Percentiles rank a stretch among this genome's conserved stretches.
These are phyloP conservation scores for Steinernema khuongi DNA, from an alignment of 1,140 invertebrate genomes.

Conservation along the genomic window DNA sequence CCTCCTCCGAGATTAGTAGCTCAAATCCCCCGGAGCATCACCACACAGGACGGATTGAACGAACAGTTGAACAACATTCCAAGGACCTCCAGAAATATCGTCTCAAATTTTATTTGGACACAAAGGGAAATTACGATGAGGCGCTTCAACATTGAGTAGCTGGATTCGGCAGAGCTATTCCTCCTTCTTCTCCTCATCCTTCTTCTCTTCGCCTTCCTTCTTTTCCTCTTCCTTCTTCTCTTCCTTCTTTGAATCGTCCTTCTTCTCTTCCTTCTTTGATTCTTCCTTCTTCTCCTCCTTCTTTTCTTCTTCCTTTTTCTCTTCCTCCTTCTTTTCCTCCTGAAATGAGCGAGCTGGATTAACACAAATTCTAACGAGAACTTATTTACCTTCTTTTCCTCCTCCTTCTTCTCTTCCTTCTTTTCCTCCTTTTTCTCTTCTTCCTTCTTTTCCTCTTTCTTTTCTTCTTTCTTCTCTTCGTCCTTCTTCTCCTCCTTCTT, in stretches of 20 bases:
- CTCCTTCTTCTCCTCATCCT: neutral
- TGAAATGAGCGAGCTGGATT: neutral
- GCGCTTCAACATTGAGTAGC: no score
- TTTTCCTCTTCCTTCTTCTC: neutral
- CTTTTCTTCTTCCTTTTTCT: constrained; percentile 1
- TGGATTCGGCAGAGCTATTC: no score
- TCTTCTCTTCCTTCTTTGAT: constrained; percentile 5
- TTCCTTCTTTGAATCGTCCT: neutral
- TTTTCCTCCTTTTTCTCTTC: no score
- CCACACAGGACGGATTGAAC: no score
- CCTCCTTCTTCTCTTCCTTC: constrained; percentile 8
- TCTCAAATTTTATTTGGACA: no score
- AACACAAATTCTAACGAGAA: neutral
- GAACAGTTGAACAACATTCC: no score
- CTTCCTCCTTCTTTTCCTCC: neutral
- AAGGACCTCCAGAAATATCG: no score
- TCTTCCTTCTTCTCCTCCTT: constrained; percentile 5
- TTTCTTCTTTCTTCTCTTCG: constrained; percentile 16
- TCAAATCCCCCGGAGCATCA: no score
- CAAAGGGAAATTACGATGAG: no score
- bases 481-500: constrained; percentile 32
- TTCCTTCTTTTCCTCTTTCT: constrained; percentile 30
- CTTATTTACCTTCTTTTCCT: neutral
- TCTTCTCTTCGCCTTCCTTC: neutral
- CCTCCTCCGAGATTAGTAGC: no score